A percentile compares a stretch with the other conserved stretches of the same genome.
phyloP scores from a whole-genome alignment of 2,888 invertebrate species.

The Horisme vitalbata region DNA sequence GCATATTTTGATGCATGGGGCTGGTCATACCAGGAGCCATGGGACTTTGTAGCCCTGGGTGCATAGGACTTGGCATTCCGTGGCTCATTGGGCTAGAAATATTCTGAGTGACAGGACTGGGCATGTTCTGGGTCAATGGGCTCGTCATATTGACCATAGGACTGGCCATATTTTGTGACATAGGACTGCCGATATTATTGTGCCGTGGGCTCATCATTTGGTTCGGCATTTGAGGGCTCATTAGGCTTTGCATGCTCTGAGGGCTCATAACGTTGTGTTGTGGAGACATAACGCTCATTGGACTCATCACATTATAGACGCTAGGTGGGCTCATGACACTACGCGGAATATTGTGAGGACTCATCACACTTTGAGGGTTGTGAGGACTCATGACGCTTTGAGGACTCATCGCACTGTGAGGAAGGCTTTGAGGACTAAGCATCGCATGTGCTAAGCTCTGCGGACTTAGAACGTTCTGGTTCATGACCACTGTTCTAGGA shows the following conservation, averaged over 20 bases:
- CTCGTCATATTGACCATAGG: slow-evolving; percentile 68
- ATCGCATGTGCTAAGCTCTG: slow-evolving; percentile 69
- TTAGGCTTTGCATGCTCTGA: slow-evolving; percentile 64
- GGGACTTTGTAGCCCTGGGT: slow-evolving; percentile 69
- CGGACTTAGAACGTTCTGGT: slow-evolving; percentile 69
- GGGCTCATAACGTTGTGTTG: slow-evolving; percentile 72
- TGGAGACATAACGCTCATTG: slow-evolving; percentile 41
- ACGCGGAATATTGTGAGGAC: slow-evolving; percentile 66
- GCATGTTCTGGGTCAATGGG: slow-evolving; percentile 55
- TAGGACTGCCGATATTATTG: slow-evolving; percentile 60
- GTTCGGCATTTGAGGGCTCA: slow-evolving; percentile 75
- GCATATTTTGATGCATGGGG: slow-evolving; percentile 72
- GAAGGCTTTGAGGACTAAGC: slow-evolving; percentile 74
- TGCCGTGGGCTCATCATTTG: slow-evolving; percentile 77
- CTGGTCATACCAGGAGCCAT: slow-evolving; percentile 70
- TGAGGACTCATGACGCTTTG: slow-evolving; percentile 76
- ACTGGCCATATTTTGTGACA: slow-evolving; percentile 66
- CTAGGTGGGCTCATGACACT: slow-evolving; percentile 64
- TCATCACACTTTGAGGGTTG: slow-evolving; percentile 72
- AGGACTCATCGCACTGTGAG: slow-evolving; percentile 75
- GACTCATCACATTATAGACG: slow-evolving; percentile 70
- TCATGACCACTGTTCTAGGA: slow-evolving; percentile 70
- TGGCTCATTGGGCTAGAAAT: slow-evolving; percentile 72
- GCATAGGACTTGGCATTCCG: slow-evolving; percentile 74
- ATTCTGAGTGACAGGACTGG: slow-evolving; percentile 69